Evolutionary conservation across 2,888 invertebrate species (phyloP), one percentile per base, ranked within the genome.

Genomic region (Heteromurus nitidus): DNA sequence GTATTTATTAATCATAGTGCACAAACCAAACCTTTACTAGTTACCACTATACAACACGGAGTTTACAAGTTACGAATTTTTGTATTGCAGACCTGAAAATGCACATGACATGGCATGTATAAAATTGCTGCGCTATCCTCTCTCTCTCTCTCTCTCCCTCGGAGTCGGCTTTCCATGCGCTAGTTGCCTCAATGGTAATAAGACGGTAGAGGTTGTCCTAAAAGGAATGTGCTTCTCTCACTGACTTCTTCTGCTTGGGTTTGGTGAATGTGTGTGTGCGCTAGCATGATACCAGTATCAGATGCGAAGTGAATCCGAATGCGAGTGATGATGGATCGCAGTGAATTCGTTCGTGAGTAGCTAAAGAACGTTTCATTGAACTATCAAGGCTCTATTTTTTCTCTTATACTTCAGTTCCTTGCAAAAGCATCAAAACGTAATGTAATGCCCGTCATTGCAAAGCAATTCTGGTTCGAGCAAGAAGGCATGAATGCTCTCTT

Each of bases 311-410:
- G 70, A 70, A 24, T 22, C 24, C 28, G 72, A 58, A 3, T 30
- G 44, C n/a, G n/a, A 28, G n/a, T n/a, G n/a, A n/a, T n/a, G n/a
- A n/a, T n/a, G n/a, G n/a, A n/a, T n/a, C n/a, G n/a, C n/a, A n/a
- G n/a, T n/a, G n/a, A n/a, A n/a, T n/a, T n/a, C n/a, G n/a, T n/a
- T n/a, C n/a, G n/a, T n/a, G n/a, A n/a, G n/a, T n/a, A n/a, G n/a
- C n/a, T n/a, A n/a, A n/a, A n/a, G n/a, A 44, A 31, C 47, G 42
- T 68, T 76, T 67, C 67, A 76, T 76, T 76, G 76, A 76, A 76
- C 68, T 76, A 76, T 76, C 68, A 76, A 76, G 76, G 76, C 55
- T 68, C 68, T 44, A 67, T 67, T 68, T 60, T 53, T 18, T 42
- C 22, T 24, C 22, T 65, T 30, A 3, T n/a, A n/a, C n/a, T n/a